Conservation (phyloP, 1,140 invertebrate species). For the Chrysoperla carnea region DNA sequence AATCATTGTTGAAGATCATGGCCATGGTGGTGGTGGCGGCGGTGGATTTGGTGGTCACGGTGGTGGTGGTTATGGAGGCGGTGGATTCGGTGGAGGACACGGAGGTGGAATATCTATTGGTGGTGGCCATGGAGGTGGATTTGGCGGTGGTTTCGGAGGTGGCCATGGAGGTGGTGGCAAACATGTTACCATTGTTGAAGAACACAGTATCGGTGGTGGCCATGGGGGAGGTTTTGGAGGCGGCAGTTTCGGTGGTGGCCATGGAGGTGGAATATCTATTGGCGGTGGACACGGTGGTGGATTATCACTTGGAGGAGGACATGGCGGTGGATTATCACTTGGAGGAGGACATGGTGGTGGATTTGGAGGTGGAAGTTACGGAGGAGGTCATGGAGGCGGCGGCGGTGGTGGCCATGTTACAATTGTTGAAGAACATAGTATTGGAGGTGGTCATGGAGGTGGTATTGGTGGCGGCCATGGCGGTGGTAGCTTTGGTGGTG, state of each 20-base stretch:
- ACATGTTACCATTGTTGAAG: no score
- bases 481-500: not conserved
- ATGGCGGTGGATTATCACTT: not conserved
- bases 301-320: not conserved
- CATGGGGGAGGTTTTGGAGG: not conserved
- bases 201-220: not conserved
- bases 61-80: not conserved
- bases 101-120: not conserved
- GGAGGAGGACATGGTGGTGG: not conserved
- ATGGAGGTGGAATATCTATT: not conserved
- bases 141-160: not conserved
- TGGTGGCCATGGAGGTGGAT: not conserved
- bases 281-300: not conserved
- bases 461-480: not conserved
- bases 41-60: constrained; percentile 3
- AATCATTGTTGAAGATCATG: not conserved
- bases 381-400: not conserved
- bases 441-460: no score
- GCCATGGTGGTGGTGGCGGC: constrained; percentile 7
- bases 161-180: not conserved
- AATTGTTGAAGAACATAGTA: no score
- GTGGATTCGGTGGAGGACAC: not conserved
- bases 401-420: not conserved
- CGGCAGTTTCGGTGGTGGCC: not conserved
- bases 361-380: not conserved